Evolutionary conservation across 2,888 invertebrate species (phyloP).

Genomic region (Chironomus tentans): DNA sequence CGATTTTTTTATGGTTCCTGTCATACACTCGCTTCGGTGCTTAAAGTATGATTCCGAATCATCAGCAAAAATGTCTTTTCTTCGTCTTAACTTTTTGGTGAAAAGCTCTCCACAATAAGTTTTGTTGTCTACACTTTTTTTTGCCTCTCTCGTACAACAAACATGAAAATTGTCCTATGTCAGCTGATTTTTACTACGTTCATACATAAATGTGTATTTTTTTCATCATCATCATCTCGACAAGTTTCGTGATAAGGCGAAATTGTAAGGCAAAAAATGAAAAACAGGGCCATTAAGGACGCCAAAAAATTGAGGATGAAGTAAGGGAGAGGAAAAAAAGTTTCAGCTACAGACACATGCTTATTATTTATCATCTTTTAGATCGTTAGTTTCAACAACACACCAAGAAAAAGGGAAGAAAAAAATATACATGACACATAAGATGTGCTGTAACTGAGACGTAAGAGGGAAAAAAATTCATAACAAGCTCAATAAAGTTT

Average conservation of each 20-base stretch:
- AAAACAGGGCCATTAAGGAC: not conserved
- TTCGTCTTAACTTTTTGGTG: not conserved
- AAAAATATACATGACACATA: too few species aligned
- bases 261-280: not conserved
- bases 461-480: not conserved
- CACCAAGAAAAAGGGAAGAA: not conserved
- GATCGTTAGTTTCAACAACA: slow-evolving; percentile 1
- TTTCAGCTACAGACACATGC: slow-evolving; percentile 1
- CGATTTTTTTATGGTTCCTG: slow-evolving; percentile 7
- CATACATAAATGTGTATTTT: not conserved
- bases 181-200: slow-evolving; percentile 16
- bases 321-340: not conserved
- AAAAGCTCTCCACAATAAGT: not conserved
- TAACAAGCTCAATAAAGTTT: slow-evolving; percentile 15
- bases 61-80: slow-evolving; percentile 8
- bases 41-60: slow-evolving; percentile 12
- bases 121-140: not conserved
- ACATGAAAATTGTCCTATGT: slow-evolving; percentile 18
- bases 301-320: too few species aligned
- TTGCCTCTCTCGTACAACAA: slow-evolving; percentile 19
- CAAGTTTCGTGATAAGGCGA: not conserved
- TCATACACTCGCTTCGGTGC: not conserved
- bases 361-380: slow-evolving; percentile 20
- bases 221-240: not conserved
- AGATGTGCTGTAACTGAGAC: too few species aligned